Evolutionary conservation across 2,113 vertebrate genomes (phyloP), one percentile per base, ranked within the genome.

Genomic region (Pelvicachromis taeniatus): DNA sequence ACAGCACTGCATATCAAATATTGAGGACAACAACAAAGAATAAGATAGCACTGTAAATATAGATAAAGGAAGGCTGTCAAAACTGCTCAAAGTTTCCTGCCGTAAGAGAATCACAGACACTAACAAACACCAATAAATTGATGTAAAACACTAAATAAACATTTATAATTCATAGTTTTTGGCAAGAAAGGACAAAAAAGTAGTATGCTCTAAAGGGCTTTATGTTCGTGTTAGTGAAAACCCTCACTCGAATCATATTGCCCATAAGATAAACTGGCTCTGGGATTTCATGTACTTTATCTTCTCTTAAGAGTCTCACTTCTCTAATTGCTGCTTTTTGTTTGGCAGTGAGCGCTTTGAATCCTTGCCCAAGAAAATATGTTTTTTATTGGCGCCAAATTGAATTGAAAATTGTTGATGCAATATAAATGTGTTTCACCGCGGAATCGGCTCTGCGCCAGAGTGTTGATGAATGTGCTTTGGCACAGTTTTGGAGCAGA

Each of bases 371-470:
- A 88, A 87, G 85, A 91, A 95, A 94, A 94, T 93, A 86, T 91
- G 82, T 92, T 90, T 90, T 90, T 92, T 91, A 92, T 90, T 86
- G 77, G 75, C 78, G 90, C 91, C 92, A 94, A 93, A 94, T 94
- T 93, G 85, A 93, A 92, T 91, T 91, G 83, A 93, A 93, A 91
- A 84, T 87, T 92, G 89, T 92, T 89, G 89, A 93, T 93, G 92
- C 82, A 92, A 90, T 88, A 91, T 93, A 91, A 90, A 93, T 91
- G 85, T 31, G 81, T 85, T 81, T 90, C 82, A 58, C 42, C 65
- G 70, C 14, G 21, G 56, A 48, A 31, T 59, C 7, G 90, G 90
- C 92, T 84, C 53, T 48, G 65, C 6, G 92, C 92, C 94, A 93
- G 87, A 68, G 29, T 55, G 86, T 89, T 90, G 91, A 93, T 87